phyloP scores from a whole-genome alignment of 2,888 invertebrate species.

The Rhagium mordax region DNA sequence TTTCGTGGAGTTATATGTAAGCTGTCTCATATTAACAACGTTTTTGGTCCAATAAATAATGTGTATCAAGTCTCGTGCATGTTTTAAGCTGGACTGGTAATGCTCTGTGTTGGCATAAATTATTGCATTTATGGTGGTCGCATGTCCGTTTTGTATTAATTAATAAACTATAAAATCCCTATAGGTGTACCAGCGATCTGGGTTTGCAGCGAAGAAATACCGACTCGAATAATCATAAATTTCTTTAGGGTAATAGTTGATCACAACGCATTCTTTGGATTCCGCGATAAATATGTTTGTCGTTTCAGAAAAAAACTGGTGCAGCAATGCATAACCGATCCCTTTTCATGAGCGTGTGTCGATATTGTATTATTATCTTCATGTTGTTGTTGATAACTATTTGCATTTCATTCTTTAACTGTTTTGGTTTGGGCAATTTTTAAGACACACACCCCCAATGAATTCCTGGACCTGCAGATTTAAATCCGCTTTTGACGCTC shows the following conservation, averaged over 20 bases:
- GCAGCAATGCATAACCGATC: not conserved
- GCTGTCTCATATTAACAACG: conserved; percentile 46
- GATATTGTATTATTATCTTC: too few relatives aligned
- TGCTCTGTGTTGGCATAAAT: conserved; percentile 57
- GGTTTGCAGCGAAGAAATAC: conserved; percentile 25
- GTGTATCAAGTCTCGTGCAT: conserved; percentile 29
- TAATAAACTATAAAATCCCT: conserved; percentile 45
- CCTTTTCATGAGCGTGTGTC: not conserved
- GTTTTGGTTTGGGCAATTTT: too few relatives aligned
- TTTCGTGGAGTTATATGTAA: conserved; percentile 20
- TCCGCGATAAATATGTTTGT: not conserved
- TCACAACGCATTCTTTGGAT: conserved; percentile 12
- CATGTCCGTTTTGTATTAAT: conserved; percentile 58
- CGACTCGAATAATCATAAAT: conserved; percentile 46
- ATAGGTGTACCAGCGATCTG: conserved; percentile 45
- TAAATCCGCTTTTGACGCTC: too few relatives aligned
- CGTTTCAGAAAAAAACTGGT: not conserved
- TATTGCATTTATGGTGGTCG: conserved; percentile 58
- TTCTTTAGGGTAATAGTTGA: conserved; percentile 36
- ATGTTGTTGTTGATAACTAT: too few relatives aligned
- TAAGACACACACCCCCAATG: too few relatives aligned
- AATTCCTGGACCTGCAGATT: too few relatives aligned
- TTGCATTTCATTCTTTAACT: too few relatives aligned
- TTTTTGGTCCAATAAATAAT: conserved; percentile 50
- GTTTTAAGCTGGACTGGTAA: conserved; percentile 49